These are phyloP conservation scores for Drosophila ironensis DNA, from an alignment of 1,140 invertebrate genomes.

Conservation along the genomic window DNA sequence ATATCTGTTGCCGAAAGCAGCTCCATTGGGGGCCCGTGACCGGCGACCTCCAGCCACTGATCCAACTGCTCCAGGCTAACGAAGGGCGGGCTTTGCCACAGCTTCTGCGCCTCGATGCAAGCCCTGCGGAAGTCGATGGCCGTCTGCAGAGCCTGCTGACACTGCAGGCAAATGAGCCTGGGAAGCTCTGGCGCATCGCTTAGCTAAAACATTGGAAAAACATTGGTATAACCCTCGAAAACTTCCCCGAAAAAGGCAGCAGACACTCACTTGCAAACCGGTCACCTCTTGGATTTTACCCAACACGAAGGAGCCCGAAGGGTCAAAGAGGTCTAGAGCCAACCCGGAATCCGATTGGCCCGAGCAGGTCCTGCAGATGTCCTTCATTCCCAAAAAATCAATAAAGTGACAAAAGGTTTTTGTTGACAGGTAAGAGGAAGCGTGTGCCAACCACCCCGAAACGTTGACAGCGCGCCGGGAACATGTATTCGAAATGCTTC, in stretches of 20 bases:
- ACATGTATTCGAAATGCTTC: background rate
- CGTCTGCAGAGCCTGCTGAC: slow-evolving; percentile 29
- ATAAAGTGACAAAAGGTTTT: background rate
- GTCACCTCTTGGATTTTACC: slow-evolving; percentile 37
- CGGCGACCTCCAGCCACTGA: too few relatives aligned
- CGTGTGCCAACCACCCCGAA: background rate
- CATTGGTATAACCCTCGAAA: too few relatives aligned
- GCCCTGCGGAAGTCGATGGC: slow-evolving; percentile 44
- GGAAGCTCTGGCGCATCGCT: slow-evolving; percentile 19
- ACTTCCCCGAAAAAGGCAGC: background rate
- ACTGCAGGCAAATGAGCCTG: slow-evolving; percentile 36
- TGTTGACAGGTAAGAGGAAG: slow-evolving; percentile 26
- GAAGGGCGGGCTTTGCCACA: slow-evolving; percentile 8
- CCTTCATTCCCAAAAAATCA: slow-evolving; percentile 6
- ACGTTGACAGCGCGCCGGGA: background rate
- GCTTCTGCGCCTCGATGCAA: slow-evolving; percentile 45
- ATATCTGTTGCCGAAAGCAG: too few relatives aligned
- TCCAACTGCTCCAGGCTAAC: background rate
- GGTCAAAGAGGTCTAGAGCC: slow-evolving; percentile 28
- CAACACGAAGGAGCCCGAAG: slow-evolving; percentile 14
- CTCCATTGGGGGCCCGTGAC: too few relatives aligned
- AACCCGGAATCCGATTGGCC: slow-evolving; percentile 5
- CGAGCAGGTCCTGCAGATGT: slow-evolving; percentile 49
- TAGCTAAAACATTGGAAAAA: slow-evolving; percentile 25
- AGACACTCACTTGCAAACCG: slow-evolving; percentile 22